Evolutionary conservation across 2,888 invertebrate genomes (phyloP), one percentile per base, ranked within the genome.

Genomic region (Daptonema setosum): DNA sequence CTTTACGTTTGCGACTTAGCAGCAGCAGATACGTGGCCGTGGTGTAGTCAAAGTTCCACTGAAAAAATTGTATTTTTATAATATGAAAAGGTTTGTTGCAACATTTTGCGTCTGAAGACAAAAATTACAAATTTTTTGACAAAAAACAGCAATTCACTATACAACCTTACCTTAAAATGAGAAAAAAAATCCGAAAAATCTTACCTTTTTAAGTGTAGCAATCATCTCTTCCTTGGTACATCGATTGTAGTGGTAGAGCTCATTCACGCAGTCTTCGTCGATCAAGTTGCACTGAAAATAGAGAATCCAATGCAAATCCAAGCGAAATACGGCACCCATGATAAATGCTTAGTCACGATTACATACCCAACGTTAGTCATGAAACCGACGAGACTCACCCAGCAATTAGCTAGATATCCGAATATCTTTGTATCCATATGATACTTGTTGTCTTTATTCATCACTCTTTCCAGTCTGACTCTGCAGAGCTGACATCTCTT

Each of bases 21-120:
- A 85, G 71, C 45, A 85, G 70, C 60, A 81, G 76, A 72, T 85
- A 85, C 0, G 83, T 82, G 2, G 83, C 80, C 1, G 81, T 81
- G 65, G 79, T 74, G 68, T 82, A 81, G 72, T 83, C 82, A 66
- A 80, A 82, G 54, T 75, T 74, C 79, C 80, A 80, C 68, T 76
- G 69, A 28, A 68, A 68, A 11, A 41, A 20, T 11, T 11, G 41
- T n/a, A n/a, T n/a, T n/a, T n/a, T n/a, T n/a, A n/a, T n/a, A 41
- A 41, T 20, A 14, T 41, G 41, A 14, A 20, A 11, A 41, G 41
- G 20, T 14, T 11, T 41, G 41, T 20, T 41, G 41, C 11, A 41
- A 41, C 20, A 14, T 41, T 41, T 41, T 11, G 41, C 41, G 11
- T 41, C 20, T 41, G 41, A 41, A 41, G 41, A 41, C 11, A 41